Conservation (phyloP, 2,888 invertebrate genomes). For the Neocrepidodera transversa region DNA sequence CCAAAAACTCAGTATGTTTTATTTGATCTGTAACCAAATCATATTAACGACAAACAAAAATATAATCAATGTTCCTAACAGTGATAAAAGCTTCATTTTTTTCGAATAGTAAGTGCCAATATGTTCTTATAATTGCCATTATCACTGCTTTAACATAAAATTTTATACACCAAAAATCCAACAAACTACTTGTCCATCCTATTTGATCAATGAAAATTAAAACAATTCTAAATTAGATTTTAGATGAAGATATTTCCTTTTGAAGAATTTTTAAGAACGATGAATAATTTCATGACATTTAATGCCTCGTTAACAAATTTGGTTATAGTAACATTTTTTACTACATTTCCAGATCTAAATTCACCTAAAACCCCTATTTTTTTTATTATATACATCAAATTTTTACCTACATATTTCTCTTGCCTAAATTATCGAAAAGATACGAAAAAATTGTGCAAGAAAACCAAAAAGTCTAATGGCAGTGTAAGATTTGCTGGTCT, state of each 20-base stretch:
- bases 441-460: constrained; percentile 24
- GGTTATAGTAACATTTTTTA: too few species aligned
- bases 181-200: constrained; percentile 17
- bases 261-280: not conserved
- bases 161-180: constrained; percentile 4
- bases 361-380: constrained; percentile 3
- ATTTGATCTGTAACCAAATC: too few species aligned
- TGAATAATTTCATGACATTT: too few species aligned
- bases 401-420: constrained; percentile 6
- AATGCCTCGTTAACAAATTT: too few species aligned
- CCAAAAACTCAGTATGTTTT: too few species aligned
- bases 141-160: too few species aligned
- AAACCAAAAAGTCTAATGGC: constrained; percentile 46
- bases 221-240: constrained; percentile 9
- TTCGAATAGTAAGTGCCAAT: too few species aligned
- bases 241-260: not conserved
- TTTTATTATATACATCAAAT: constrained; percentile 19
- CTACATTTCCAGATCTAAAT: not conserved
- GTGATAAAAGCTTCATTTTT: too few species aligned
- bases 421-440: constrained; percentile 6
- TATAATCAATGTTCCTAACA: too few species aligned
- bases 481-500: constrained; percentile 53
- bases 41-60: too few species aligned
- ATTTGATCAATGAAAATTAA: constrained; percentile 2
- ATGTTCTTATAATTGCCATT: too few species aligned